A percentile compares a stretch with the other conserved stretches of the same genome.
These are phyloP conservation scores for Plestiodon gilberti DNA, from an alignment of 2,113 vertebrate genomes.

Conservation along the genomic window DNA sequence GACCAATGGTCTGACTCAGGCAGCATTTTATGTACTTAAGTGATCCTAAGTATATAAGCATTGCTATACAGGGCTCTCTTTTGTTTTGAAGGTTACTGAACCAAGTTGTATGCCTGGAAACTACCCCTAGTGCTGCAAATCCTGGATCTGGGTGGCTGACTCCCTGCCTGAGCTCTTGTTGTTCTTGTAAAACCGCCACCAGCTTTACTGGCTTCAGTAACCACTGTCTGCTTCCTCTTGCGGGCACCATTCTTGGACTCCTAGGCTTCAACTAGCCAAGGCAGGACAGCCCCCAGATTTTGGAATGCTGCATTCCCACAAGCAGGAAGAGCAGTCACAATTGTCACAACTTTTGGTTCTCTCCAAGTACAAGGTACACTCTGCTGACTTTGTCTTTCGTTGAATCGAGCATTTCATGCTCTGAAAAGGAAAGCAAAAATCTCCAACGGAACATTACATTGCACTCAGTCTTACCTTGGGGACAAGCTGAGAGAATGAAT, in stretches of 20 bases:
- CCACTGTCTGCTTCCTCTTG: neutral
- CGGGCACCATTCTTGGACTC: neutral
- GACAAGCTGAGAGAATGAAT: neutral
- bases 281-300: neutral
- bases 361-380: neutral
- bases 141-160: neutral
- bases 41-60: too few species aligned
- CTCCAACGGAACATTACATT: constrained; percentile 5
- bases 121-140: neutral
- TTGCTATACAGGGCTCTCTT: neutral
- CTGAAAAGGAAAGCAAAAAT: neutral
- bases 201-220: neutral
- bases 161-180: neutral
- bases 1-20: too few species aligned
- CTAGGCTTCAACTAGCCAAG: neutral
- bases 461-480: constrained; percentile 12
- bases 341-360: neutral
- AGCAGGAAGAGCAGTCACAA: neutral
- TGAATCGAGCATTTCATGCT: neutral
- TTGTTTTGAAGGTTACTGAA: neutral
- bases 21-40: neutral
- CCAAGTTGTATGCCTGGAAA: neutral
- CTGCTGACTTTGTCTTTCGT: neutral
- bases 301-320: neutral
- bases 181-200: neutral